These are phyloP conservation scores for Drosophila insularis DNA, from an alignment of 1,140 invertebrate species.

Conservation along the genomic window DNA sequence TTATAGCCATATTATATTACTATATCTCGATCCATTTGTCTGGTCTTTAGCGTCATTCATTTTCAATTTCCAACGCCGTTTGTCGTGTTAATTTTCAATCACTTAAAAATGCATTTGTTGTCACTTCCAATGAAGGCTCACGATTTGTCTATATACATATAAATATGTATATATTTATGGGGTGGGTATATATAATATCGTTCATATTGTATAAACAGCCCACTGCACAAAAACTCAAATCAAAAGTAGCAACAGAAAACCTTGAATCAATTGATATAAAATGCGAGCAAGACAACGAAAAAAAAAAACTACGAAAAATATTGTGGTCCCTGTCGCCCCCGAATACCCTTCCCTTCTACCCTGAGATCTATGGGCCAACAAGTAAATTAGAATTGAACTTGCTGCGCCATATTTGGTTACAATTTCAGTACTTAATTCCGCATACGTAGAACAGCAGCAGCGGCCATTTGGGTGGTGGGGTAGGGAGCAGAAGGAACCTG, in stretches of 20 bases:
- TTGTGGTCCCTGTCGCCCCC: conserved; percentile 11
- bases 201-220: conserved; percentile 31
- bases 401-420: conserved; percentile 80
- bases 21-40: conserved; percentile 42
- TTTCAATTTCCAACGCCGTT: conserved; percentile 53
- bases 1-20: conserved; percentile 4
- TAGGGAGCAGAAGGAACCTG: neutral
- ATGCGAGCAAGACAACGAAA: conserved; percentile 45
- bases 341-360: neutral
- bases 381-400: conserved; percentile 81
- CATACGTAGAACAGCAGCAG: conserved; percentile 50
- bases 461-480: conserved; percentile 1
- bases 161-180: conserved; percentile 21
- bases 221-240: conserved; percentile 54
- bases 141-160: conserved; percentile 45
- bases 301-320: conserved; percentile 38
- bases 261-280: conserved; percentile 80
- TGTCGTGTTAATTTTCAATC: conserved; percentile 72
- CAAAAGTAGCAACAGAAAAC: conserved; percentile 69
- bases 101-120: conserved; percentile 75
- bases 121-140: conserved; percentile 70
- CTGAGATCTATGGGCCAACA: conserved; percentile 38
- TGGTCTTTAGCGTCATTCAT: conserved; percentile 35
- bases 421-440: conserved; percentile 78
- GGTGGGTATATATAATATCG: conserved; percentile 24